Conservation (phyloP, 2,113 vertebrate genomes). For the Cyprinodon brontotheroides region DNA sequence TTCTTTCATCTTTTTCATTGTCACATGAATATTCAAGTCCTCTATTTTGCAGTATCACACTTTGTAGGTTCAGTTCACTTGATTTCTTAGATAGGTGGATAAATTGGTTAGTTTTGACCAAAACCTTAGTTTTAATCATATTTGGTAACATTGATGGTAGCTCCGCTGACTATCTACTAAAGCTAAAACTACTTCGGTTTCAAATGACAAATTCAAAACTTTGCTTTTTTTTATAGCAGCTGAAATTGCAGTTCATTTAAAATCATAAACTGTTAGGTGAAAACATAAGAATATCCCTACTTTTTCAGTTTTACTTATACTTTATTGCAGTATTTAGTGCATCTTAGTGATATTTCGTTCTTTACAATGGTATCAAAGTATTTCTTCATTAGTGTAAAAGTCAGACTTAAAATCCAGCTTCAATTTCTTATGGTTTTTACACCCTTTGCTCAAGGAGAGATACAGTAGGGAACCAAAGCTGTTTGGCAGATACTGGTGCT, state of each 20-base stretch:
- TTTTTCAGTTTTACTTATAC: neutral
- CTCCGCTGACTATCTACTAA: neutral
- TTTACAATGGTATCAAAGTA: neutral
- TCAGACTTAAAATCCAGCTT: neutral
- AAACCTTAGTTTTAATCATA: too few relatives aligned
- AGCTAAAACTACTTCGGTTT: neutral
- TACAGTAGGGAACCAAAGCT: neutral
- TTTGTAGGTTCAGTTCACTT: too few relatives aligned
- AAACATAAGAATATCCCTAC: too few relatives aligned
- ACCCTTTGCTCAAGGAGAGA: neutral
- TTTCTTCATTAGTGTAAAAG: neutral
- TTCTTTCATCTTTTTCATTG: too few relatives aligned
- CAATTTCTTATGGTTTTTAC: neutral
- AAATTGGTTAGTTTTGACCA: too few relatives aligned
- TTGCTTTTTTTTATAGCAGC: neutral
- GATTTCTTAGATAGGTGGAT: too few relatives aligned
- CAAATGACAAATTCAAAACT: neutral
- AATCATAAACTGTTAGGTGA: too few relatives aligned
- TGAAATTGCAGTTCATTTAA: too few relatives aligned
- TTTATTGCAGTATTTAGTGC: neutral
- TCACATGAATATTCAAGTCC: too few relatives aligned
- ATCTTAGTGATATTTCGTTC: neutral
- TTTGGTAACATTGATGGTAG: too few relatives aligned
- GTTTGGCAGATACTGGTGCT: neutral
- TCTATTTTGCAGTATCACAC: too few relatives aligned